Evolutionary conservation across 2,888 invertebrate genomes (phyloP).

Genomic region (Uloborus plumipes): DNA sequence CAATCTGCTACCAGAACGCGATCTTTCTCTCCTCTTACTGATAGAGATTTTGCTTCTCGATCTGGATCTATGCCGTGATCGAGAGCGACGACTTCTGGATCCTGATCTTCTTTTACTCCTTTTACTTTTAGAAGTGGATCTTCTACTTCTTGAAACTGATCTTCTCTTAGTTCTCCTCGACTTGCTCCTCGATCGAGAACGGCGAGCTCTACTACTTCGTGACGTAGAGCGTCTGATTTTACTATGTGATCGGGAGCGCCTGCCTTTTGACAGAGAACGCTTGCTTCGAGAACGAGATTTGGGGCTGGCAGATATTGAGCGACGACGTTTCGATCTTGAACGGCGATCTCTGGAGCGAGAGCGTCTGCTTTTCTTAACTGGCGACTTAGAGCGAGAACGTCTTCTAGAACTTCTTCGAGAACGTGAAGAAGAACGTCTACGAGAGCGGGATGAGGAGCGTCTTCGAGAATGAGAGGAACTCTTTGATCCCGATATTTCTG

Average conservation of each 20-base stretch:
- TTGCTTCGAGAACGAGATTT: conserved; percentile 46
- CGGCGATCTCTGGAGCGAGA: conserved; percentile 41
- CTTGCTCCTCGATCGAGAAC: conserved; percentile 47
- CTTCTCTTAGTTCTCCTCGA: conserved; percentile 21
- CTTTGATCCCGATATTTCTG: conserved; percentile 46
- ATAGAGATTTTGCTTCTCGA: conserved; percentile 7
- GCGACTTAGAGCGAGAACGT: conserved; percentile 12
- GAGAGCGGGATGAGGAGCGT: conserved; percentile 26
- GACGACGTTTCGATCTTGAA: conserved; percentile 29
- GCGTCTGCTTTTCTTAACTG: background rate
- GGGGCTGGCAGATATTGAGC: background rate
- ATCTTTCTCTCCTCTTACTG: conserved; percentile 31
- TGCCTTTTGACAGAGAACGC: conserved; percentile 42
- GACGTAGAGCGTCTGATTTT: conserved; percentile 37
- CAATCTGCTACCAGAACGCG: conserved; percentile 33
- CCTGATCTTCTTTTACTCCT: conserved; percentile 26
- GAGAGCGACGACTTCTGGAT: conserved; percentile 40
- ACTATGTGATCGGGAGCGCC: conserved; percentile 41
- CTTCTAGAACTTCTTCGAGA: conserved; percentile 38
- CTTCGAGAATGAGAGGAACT: conserved; percentile 14
- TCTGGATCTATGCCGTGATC: conserved; percentile 33
- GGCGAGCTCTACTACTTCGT: conserved; percentile 35
- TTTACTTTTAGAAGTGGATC: conserved; percentile 42
- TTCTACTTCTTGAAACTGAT: conserved; percentile 40
- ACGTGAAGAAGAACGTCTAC: conserved; percentile 22